These are phyloP conservation scores for Antennarius striatus DNA, from an alignment of 2,113 vertebrate genomes.

Conservation along the genomic window DNA sequence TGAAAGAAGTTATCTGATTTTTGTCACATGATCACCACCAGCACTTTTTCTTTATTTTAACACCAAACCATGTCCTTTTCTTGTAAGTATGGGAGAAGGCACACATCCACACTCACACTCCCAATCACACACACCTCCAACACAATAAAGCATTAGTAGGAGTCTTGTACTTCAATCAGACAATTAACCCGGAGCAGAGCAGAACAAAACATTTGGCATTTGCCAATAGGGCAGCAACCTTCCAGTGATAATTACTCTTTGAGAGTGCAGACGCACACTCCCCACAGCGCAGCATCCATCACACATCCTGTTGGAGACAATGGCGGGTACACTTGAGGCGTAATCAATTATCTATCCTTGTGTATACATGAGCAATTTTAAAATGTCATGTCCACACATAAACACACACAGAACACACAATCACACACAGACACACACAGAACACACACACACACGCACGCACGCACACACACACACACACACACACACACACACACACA, in stretches of 20 bases:
- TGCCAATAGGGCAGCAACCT: conserved; percentile 70
- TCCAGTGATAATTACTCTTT: conserved; percentile 71
- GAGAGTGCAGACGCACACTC: conserved; percentile 23
- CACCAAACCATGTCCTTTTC: conserved; percentile 11
- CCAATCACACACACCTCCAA: not conserved
- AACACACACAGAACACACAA: conserved; percentile 36
- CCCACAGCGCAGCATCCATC: conserved; percentile 44
- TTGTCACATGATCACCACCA: conserved; percentile 26
- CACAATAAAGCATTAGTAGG: conserved; percentile 48
- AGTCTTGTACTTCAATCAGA: conserved; percentile 70
- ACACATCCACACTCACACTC: conserved; percentile 4
- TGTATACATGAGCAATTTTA: conserved; percentile 22
- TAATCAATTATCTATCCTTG: conserved; percentile 67
- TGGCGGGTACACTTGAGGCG: conserved; percentile 32
- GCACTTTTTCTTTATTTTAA: conserved; percentile 16
- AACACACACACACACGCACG: too few species aligned
- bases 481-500: conserved; percentile 20
- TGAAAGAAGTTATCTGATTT: conserved; percentile 20
- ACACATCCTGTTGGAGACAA: conserved; percentile 55
- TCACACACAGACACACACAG: conserved; percentile 21
- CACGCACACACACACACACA: conserved; percentile 29
- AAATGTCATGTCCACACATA: conserved; percentile 24
- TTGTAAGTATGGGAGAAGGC: conserved; percentile 1
- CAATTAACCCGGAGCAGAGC: conserved; percentile 74
- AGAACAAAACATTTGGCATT: conserved; percentile 76